Base-by-base conservation (phyloP, 1,140 invertebrate species). In the Drosophila mojavensis region DNA sequence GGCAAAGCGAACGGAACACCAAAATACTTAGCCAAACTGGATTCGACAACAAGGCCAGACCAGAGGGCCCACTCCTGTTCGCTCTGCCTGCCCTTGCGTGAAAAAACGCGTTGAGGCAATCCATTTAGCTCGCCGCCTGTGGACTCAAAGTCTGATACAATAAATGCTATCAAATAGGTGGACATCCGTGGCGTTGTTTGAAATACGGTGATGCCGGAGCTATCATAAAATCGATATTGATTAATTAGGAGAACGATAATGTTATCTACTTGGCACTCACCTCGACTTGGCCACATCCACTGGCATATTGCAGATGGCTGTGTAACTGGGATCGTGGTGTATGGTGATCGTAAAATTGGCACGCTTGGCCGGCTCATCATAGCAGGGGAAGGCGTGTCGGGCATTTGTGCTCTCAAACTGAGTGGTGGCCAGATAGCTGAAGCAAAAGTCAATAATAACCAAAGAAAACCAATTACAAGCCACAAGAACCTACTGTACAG, bases 361-460 rank as follows among this genome's bases (percentile, higher is more conserved):
- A 83, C 98, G 98, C 56, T 96, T 94, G 0, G 70, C 93, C 0
- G 98, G 98, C 82, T 99, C 97, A 91, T 99, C 98, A 82, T 97
- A 97, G 90, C 97, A 98, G 0, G 97, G 97, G 81, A 98, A 98
- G 1, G 96, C 96, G 63, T 95, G 94, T 9, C 97, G 93, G 2
- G 97, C 97, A 90, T 96, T 95, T 0, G 95, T 96, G 1, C 97
- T 94, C 85, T 97, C 95, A 77, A 98, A 96, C 90, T 98, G 97
- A 0, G 96, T 97, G 0, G 94, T 95, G 10, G 95, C 95, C 28
- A 97, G 90, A 84, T 94, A 95, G 64, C 96, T 97, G 13, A 0
- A 24, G 9, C 26, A 3, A 0, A 5, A 47, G 13, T 13, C 30
- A 24, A 24, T 13, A 50, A 10, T 15, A 28, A 5, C 10, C n/a